Percentiles rank a stretch among this genome's conserved stretches.
phyloP scores from a whole-genome alignment of 2,888 invertebrate genomes.

The Tribolium freemani region DNA sequence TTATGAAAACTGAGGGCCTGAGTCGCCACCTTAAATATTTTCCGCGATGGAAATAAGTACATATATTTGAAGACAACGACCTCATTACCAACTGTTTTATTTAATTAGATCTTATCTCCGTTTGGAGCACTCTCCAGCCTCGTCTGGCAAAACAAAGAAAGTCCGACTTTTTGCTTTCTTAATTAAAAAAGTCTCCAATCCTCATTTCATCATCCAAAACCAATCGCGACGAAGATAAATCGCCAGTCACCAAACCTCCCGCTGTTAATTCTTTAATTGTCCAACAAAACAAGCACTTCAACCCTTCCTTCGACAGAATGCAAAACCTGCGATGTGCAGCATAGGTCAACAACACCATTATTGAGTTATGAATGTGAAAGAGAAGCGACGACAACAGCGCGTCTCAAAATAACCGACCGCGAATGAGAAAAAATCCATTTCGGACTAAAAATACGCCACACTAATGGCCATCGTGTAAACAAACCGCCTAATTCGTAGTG shows the following conservation, averaged over 20 bases:
- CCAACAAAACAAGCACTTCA: neutral
- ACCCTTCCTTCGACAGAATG: constrained; percentile 4
- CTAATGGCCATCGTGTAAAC: constrained; percentile 33
- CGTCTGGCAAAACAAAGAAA: neutral
- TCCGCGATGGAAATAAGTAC: neutral
- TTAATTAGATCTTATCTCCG: neutral
- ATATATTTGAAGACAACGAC: neutral
- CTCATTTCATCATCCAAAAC: neutral
- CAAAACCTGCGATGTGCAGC: constrained; percentile 3
- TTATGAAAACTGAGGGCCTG: no score
- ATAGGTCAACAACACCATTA: constrained; percentile 35
- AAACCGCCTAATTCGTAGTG: constrained; percentile 27
- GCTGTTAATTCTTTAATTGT: constrained; percentile 9
- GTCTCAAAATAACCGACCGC: constrained; percentile 17
- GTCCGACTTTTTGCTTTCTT: neutral
- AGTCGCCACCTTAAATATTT: no score
- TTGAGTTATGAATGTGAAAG: constrained; percentile 31
- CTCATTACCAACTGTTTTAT: neutral
- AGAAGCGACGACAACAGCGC: constrained; percentile 25
- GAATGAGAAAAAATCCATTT: constrained; percentile 27
- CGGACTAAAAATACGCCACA: constrained; percentile 21
- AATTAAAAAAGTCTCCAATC: neutral
- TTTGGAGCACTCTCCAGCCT: neutral
- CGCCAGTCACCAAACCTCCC: neutral
- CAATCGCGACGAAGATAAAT: neutral